Conservation (phyloP, 2,888 invertebrate species). For the Eupithecia centaureata region DNA sequence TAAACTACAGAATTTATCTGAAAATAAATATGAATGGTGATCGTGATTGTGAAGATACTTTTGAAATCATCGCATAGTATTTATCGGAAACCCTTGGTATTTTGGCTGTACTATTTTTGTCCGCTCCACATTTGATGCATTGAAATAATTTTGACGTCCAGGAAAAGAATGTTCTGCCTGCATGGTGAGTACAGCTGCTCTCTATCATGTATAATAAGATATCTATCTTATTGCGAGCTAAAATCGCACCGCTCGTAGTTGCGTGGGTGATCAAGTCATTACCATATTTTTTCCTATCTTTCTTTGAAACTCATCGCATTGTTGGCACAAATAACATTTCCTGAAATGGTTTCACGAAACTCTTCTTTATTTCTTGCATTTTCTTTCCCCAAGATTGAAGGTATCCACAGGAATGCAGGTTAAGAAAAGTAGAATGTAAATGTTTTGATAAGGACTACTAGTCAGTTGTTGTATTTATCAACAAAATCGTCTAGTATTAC, state of each 20-base stretch:
- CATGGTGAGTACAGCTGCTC: conserved; percentile 63
- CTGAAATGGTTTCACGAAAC: neutral
- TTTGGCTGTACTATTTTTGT: conserved; percentile 83
- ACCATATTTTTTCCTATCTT: conserved; percentile 61
- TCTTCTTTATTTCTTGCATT: neutral
- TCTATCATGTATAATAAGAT: conserved; percentile 22
- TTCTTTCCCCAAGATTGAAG: neutral
- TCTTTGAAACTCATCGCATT: conserved; percentile 31
- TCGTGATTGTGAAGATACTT: conserved; percentile 19
- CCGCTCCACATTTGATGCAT: conserved; percentile 80
- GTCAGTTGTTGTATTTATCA: neutral
- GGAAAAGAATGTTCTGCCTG: conserved; percentile 78
- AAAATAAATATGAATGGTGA: neutral
- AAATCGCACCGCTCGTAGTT: conserved; percentile 39
- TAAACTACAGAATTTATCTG: conserved; percentile 10
- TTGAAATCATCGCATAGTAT: conserved; percentile 36
- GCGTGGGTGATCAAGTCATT: conserved; percentile 63
- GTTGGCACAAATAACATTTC: conserved; percentile 16
- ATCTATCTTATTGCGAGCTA: neutral
- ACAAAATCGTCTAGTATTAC: neutral
- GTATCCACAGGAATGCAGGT: neutral
- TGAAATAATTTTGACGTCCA: conserved; percentile 79
- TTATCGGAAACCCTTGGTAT: conserved; percentile 62
- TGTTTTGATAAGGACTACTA: neutral
- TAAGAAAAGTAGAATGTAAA: neutral